A percentile compares a stretch with the other conserved stretches of the same genome.
These are phyloP conservation scores for Poeciliopsis prolifica DNA, from an alignment of 2,113 vertebrate species.

Conservation along the genomic window DNA sequence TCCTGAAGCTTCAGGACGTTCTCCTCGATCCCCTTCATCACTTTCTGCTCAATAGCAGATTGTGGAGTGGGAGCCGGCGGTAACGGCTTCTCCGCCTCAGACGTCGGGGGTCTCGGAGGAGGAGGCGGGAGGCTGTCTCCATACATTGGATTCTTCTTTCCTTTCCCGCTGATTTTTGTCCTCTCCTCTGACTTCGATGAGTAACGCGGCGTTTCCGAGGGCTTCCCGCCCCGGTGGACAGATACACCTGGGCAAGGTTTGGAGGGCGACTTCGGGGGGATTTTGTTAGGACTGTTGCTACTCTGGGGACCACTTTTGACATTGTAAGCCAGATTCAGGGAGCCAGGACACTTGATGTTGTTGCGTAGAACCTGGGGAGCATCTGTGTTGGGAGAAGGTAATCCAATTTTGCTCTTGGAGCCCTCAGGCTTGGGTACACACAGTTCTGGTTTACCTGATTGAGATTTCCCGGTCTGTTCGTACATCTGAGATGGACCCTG, in stretches of 20 bases:
- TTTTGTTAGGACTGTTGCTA: constrained; percentile 86
- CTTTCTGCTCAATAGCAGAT: constrained; percentile 95
- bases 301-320: constrained; percentile 81
- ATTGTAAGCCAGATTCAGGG: constrained; percentile 76
- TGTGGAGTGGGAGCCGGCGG: constrained; percentile 71
- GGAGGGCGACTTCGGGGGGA: constrained; percentile 88
- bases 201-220: constrained; percentile 71
- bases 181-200: constrained; percentile 80
- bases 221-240: constrained; percentile 67
- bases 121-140: constrained; percentile 79
- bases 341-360: constrained; percentile 82
- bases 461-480: constrained; percentile 76
- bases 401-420: constrained; percentile 81
- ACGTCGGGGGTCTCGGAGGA: constrained; percentile 64
- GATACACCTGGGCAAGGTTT: constrained; percentile 74
- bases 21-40: constrained; percentile 98
- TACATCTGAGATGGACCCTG: constrained; percentile 71
- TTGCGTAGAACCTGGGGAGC: constrained; percentile 77
- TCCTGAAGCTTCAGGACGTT: constrained; percentile 91
- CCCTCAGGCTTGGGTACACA: constrained; percentile 82
- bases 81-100: constrained; percentile 60
- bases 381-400: constrained; percentile 77
- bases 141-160: constrained; percentile 77
- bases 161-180: constrained; percentile 76
- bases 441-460: constrained; percentile 79